phyloP scores from a whole-genome alignment of 2,113 vertebrate genomes.

The Otocyon megalotis region DNA sequence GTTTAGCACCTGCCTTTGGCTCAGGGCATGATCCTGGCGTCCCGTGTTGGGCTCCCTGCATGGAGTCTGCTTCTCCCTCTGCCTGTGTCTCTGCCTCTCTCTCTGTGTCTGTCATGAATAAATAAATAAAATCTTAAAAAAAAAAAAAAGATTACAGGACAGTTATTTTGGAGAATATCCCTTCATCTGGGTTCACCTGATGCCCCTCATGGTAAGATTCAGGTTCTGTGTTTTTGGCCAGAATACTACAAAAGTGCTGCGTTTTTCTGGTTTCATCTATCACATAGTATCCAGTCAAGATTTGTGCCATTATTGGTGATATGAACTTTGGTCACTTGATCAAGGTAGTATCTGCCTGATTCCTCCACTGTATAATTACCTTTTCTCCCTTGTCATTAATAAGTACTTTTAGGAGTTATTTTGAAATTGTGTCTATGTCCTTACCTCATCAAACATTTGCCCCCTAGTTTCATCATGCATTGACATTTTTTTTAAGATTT shows the following conservation, averaged over 20 bases:
- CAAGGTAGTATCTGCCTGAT: background rate
- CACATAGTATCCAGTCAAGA: background rate
- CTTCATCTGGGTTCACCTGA: background rate
- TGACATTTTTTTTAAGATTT: background rate
- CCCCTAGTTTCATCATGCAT: background rate
- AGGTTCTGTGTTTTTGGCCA: background rate
- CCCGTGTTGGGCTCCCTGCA: too few species aligned
- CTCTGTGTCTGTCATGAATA: too few species aligned
- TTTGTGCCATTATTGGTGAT: background rate
- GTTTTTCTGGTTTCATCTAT: background rate
- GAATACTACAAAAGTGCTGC: background rate
- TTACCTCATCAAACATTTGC: background rate
- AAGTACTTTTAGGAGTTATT: background rate
- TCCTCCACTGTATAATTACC: background rate
- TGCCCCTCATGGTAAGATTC: background rate
- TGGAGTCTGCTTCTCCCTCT: too few species aligned
- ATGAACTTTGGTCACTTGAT: background rate
- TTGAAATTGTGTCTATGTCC: background rate
- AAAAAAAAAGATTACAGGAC: background rate
- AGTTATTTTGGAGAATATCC: background rate
- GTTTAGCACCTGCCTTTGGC: too few species aligned
- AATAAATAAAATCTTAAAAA: too few species aligned
- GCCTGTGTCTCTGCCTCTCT: too few species aligned
- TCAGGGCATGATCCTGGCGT: too few species aligned
- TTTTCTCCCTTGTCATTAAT: background rate